These are phyloP conservation scores for Diplodus puntazzo DNA, from an alignment of 2,797 vertebrate genomes.

Conservation along the genomic window DNA sequence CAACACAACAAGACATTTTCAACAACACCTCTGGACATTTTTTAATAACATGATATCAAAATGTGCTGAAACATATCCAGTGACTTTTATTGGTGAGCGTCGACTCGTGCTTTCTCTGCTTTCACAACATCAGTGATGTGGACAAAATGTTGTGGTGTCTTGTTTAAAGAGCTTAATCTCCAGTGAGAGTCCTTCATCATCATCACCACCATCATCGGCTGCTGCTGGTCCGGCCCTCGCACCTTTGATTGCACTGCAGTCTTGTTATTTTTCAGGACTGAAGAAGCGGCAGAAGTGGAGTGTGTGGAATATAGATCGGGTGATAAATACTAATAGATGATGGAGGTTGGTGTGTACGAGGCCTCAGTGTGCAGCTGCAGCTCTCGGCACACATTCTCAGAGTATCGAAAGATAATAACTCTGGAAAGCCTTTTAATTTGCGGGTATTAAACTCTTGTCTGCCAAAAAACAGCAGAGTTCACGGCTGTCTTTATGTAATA, in stretches of 20 bases:
- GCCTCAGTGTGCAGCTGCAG: no score
- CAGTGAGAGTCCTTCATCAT: neutral
- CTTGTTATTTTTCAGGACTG: neutral
- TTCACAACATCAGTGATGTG: neutral
- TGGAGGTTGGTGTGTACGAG: neutral
- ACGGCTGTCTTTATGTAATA: conserved; percentile 14
- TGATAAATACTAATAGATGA: neutral
- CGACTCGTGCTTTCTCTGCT: neutral
- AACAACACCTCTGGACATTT: no score
- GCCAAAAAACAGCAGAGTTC: conserved; percentile 20
- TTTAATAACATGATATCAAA: no score
- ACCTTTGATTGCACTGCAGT: neutral
- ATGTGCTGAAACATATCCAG: no score
- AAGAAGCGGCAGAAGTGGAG: neutral
- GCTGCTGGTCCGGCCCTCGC: neutral
- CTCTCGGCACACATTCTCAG: neutral
- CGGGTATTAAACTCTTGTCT: neutral
- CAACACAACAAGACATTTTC: no score
- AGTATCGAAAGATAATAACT: neutral
- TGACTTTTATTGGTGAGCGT: no score
- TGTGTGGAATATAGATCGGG: neutral
- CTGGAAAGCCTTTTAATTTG: conserved; percentile 12
- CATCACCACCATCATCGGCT: no score
- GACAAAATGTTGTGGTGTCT: no score
- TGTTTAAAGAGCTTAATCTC: neutral